These are phyloP conservation scores for Cromileptes altivelis DNA, from an alignment of 2,113 vertebrate genomes.

Conservation along the genomic window DNA sequence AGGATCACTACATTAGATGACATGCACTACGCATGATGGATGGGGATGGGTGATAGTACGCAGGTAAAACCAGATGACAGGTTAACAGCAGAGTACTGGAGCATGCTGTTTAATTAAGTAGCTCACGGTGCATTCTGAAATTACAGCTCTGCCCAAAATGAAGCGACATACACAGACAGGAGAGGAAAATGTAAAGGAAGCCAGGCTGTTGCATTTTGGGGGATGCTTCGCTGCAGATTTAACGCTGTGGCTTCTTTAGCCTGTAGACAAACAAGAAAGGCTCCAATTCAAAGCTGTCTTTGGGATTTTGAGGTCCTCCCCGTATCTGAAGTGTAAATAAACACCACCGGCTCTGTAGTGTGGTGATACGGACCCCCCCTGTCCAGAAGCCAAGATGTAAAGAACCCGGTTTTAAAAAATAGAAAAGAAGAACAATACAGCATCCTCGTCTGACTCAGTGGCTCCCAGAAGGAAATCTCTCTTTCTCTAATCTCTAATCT, in stretches of 20 bases:
- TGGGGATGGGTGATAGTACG: not conserved
- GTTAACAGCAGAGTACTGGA: constrained; percentile 12
- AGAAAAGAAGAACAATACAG: constrained; percentile 21
- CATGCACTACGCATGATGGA: constrained; percentile 41
- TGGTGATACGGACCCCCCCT: constrained; percentile 15
- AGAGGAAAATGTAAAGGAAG: not conserved
- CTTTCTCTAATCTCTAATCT: constrained; percentile 9
- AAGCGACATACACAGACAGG: not conserved
- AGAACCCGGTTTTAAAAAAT: not conserved
- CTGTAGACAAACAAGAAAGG: constrained; percentile 9
- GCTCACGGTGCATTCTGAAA: not conserved
- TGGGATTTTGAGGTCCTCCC: constrained; percentile 23
- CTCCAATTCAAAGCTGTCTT: constrained; percentile 12
- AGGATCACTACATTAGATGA: constrained; percentile 32
- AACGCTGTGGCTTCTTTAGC: not conserved
- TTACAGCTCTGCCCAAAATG: not conserved
- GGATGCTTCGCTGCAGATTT: not conserved
- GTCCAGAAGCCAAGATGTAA: constrained; percentile 21
- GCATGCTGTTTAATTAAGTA: constrained; percentile 26
- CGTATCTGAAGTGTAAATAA: constrained; percentile 37
- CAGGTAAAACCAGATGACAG: constrained; percentile 30
- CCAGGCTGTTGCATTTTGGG: not conserved
- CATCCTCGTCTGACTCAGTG: constrained; percentile 31
- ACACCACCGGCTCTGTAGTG: constrained; percentile 27
- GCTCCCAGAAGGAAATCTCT: constrained; percentile 39